Conservation (phyloP, 2,888 invertebrate species). For the Nasonia oneida region DNA sequence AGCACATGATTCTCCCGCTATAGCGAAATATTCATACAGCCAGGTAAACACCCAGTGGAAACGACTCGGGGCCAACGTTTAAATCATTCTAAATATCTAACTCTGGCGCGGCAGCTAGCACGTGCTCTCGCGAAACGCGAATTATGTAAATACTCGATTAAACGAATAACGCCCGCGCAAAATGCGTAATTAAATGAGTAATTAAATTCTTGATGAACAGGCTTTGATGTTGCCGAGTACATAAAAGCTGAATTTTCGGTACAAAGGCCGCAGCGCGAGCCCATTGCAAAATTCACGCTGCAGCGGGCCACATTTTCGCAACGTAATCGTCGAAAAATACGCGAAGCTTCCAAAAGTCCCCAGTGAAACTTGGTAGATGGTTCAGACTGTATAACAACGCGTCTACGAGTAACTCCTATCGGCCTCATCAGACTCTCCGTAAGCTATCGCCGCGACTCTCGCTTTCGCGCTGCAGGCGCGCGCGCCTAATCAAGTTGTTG, state of each 20-base stretch:
- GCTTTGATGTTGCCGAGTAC: conserved; percentile 18
- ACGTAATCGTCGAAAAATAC: not conserved
- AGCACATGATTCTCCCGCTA: too few species aligned
- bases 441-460: not conserved
- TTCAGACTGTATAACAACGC: not conserved
- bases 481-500: conserved; percentile 70
- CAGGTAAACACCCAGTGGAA: not conserved
- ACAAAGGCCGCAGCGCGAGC: not conserved
- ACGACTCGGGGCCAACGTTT: not conserved
- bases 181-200: conserved; percentile 6
- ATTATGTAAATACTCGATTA: conserved; percentile 6
- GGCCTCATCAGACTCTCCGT: not conserved
- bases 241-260: not conserved
- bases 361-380: not conserved
- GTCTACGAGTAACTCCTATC: not conserved
- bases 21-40: not conserved
- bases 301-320: not conserved
- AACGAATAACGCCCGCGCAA: not conserved
- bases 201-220: conserved; percentile 16
- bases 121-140: not conserved
- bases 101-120: not conserved
- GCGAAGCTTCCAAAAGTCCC: not conserved
- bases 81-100: conserved; percentile 26
- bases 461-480: not conserved
- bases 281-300: not conserved